A percentile compares a stretch with the other conserved stretches of the same genome.
Conservation (phyloP, 2,797 vertebrate species). For the Zenarchopterus dispar region DNA sequence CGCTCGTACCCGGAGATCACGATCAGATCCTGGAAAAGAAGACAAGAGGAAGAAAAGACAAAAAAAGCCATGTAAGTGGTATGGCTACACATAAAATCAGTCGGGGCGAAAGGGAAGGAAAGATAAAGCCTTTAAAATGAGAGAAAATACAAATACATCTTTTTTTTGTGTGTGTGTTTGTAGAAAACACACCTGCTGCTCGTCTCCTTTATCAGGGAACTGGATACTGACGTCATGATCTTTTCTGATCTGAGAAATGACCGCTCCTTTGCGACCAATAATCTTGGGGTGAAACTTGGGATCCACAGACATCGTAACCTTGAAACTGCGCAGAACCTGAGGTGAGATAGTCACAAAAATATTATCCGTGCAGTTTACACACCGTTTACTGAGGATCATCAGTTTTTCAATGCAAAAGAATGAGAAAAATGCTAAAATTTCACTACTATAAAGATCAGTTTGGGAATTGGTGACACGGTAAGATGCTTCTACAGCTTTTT, state of each 20-base stretch:
- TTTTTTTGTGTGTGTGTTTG: no score
- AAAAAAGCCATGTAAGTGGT: no score
- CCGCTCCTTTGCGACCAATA: constrained; percentile 83
- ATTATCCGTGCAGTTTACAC: no score
- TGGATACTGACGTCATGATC: constrained; percentile 85
- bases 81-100: no score
- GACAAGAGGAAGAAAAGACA: no score
- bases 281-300: constrained; percentile 87
- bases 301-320: constrained; percentile 81
- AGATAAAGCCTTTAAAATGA: not conserved
- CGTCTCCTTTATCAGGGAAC: constrained; percentile 86
- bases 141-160: not conserved
- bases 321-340: constrained; percentile 85
- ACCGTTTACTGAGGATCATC: no score
- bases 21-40: constrained; percentile 78
- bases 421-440: no score
- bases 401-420: no score
- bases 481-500: no score
- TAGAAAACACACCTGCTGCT: constrained; percentile 78
- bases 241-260: constrained; percentile 86
- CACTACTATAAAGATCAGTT: no score
- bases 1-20: constrained; percentile 84
- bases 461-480: no score
- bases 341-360: not conserved
- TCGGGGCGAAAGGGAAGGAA: not conserved